phyloP scores from a whole-genome alignment of 1,140 invertebrate genomes.

The Cecropterus lyciades region DNA sequence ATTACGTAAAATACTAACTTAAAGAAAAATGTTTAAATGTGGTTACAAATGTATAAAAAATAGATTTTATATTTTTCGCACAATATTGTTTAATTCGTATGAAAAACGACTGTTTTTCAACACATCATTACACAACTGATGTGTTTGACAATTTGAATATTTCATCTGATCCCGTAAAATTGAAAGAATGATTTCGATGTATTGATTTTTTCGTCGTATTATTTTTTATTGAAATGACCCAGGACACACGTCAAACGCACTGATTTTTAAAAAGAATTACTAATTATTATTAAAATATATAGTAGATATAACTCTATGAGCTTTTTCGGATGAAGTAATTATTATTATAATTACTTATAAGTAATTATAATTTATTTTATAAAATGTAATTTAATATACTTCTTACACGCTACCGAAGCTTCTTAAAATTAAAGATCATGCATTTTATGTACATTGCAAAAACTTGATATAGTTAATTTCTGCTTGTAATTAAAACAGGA shows the following conservation, averaged over 20 bases:
- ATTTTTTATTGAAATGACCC: not conserved
- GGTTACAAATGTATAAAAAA: not conserved
- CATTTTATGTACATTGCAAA: no score
- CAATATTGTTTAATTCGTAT: not conserved
- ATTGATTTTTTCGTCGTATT: not conserved
- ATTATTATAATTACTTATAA: no score
- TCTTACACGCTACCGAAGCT: no score
- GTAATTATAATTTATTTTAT: no score
- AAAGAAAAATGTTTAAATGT: not conserved
- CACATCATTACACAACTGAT: not conserved
- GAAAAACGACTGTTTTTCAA: not conserved
- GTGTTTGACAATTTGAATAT: not conserved
- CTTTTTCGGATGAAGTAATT: no score
- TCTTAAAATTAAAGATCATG: no score
- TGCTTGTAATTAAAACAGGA: no score
- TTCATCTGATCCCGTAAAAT: not conserved
- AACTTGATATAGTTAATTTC: no score
- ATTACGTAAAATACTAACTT: slow-evolving; percentile 27
- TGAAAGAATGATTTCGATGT: not conserved
- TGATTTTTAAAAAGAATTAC: not conserved
- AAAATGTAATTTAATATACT: no score
- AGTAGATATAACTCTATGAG: no score
- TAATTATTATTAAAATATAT: not conserved
- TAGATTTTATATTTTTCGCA: not conserved
- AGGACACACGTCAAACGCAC: not conserved